A percentile compares a stretch with the other conserved stretches of the same genome.
phyloP scores from a whole-genome alignment of 1,140 invertebrate species.

The Dendrolimus punctatus region DNA sequence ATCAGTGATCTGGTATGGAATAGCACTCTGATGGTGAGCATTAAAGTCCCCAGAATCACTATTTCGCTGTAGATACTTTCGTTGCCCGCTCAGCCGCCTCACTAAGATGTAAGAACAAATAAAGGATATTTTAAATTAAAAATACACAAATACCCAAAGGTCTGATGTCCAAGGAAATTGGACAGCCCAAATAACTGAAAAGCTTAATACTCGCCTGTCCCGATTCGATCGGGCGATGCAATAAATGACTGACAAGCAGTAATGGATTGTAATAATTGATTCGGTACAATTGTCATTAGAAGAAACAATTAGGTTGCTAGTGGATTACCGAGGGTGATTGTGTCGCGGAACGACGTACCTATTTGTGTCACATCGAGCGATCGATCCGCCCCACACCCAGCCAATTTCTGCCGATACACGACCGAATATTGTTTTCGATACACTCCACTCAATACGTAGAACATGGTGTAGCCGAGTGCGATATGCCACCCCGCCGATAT shows the following conservation, averaged over 20 bases:
- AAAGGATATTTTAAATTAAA: no score
- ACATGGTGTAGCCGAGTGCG: neutral
- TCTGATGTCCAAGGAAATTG: no score
- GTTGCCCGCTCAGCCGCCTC: no score
- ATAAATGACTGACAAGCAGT: conserved; percentile 33
- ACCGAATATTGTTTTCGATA: conserved; percentile 54
- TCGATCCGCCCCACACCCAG: conserved; percentile 51
- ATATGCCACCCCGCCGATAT: neutral
- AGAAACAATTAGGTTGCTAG: conserved; percentile 63
- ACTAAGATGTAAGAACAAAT: no score
- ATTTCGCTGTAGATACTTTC: no score
- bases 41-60: no score
- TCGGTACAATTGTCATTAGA: conserved; percentile 45
- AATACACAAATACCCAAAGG: no score
- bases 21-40: no score
- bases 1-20: no score
- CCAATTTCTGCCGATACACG: conserved; percentile 55
- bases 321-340: conserved; percentile 55
- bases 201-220: neutral
- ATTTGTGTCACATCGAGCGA: conserved; percentile 58
- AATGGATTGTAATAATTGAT: conserved; percentile 50
- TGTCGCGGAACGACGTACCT: conserved; percentile 50
- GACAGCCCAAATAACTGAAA: neutral
- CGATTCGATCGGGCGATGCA: conserved; percentile 21
- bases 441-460: conserved; percentile 15